Percentiles rank a stretch among this genome's conserved stretches.
phyloP scores from a whole-genome alignment of 2,888 invertebrate species.

The Parascotia fuliginaria region DNA sequence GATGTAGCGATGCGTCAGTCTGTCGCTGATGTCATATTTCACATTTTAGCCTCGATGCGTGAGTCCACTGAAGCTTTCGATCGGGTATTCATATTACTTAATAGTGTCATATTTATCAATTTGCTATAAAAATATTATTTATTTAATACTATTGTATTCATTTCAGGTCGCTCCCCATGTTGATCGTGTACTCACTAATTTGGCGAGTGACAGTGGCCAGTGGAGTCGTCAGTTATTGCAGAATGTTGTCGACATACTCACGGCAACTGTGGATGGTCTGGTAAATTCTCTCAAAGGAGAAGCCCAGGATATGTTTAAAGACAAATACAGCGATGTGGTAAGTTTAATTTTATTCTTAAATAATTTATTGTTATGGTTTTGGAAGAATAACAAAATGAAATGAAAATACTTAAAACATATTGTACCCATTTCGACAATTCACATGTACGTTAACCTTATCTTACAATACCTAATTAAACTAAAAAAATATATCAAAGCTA shows the following conservation, averaged over 20 bases:
- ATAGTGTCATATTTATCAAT: too few species aligned
- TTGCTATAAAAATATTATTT: too few species aligned
- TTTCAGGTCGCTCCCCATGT: constrained; percentile 78
- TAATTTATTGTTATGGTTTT: too few species aligned
- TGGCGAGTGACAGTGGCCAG: constrained; percentile 86
- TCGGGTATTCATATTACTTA: constrained; percentile 70
- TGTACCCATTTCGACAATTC: too few species aligned
- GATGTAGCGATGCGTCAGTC: constrained; percentile 80
- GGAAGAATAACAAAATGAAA: too few species aligned
- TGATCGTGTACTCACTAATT: constrained; percentile 75
- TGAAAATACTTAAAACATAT: too few species aligned
- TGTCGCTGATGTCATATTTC: constrained; percentile 87
- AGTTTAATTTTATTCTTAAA: constrained; percentile 47
- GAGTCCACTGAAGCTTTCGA: constrained; percentile 87
- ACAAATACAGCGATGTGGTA: constrained; percentile 79
- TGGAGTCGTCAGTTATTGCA: constrained; percentile 84
- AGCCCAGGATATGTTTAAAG: constrained; percentile 62
- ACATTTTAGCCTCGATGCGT: constrained; percentile 87
- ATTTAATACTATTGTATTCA: background rate
- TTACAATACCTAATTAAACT: too few species aligned
- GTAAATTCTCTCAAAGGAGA: constrained; percentile 50
- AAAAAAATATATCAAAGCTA: too few species aligned
- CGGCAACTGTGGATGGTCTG: constrained; percentile 58
- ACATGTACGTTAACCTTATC: too few species aligned
- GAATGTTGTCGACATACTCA: constrained; percentile 86